Conservation (phyloP, 2,113 vertebrate species). For the Cynopterus brachyotis region DNA sequence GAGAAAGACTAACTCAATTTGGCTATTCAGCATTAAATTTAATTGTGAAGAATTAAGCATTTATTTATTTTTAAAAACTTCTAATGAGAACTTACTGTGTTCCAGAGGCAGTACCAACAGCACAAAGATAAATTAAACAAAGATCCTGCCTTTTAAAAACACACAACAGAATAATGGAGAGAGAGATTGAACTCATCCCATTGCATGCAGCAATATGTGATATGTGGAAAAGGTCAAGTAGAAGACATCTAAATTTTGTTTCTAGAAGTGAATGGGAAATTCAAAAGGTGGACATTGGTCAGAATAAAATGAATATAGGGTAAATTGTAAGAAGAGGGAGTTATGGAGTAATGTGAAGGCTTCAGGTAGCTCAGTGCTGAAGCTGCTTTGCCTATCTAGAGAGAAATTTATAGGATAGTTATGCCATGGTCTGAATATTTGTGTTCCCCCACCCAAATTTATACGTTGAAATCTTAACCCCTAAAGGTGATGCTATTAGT, state of each 20-base stretch:
- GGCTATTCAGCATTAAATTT: conserved; percentile 10
- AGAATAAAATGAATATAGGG: not conserved
- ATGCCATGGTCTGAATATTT: not conserved
- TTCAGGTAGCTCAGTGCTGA: not conserved
- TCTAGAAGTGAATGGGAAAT: not conserved
- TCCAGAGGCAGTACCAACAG: not conserved
- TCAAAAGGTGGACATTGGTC: not conserved
- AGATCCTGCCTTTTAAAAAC: not conserved
- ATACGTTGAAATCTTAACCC: not conserved
- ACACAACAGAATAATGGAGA: not conserved
- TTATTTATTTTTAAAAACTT: conserved; percentile 21
- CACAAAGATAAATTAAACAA: not conserved
- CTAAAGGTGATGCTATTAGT: not conserved
- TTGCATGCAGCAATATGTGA: not conserved
- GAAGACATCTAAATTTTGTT: not conserved
- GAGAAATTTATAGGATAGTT: not conserved
- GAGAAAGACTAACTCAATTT: conserved; percentile 41
- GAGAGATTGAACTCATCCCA: not conserved
- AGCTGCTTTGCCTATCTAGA: not conserved
- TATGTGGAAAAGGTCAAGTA: not conserved
- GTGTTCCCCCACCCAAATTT: not conserved
- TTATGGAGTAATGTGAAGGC: not conserved
- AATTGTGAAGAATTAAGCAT: conserved; percentile 17
- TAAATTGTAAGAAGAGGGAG: not conserved
- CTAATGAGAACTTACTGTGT: not conserved